phyloP scores from a whole-genome alignment of 2,113 vertebrate genomes.

The Menidia beryllina region DNA sequence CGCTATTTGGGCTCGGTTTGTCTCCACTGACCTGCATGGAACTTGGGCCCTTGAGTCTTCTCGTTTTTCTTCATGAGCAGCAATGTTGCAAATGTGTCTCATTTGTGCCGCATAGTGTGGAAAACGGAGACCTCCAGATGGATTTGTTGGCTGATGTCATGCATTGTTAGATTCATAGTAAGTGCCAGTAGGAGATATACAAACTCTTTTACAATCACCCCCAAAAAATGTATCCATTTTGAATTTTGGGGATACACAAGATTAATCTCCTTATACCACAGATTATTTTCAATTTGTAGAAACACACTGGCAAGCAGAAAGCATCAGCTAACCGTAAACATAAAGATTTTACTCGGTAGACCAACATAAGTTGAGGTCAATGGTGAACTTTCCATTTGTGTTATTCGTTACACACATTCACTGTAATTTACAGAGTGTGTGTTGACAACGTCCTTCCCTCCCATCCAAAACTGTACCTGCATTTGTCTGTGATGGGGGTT shows the following conservation, averaged over 20 bases:
- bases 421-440: no score
- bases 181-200: not conserved
- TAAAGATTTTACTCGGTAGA: not conserved
- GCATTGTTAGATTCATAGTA: not conserved
- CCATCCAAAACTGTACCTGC: no score
- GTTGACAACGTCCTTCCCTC: no score
- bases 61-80: not conserved
- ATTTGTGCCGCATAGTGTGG: not conserved
- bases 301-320: not conserved
- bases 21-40: not conserved
- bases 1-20: conserved; percentile 8
- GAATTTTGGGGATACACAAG: no score
- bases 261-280: not conserved
- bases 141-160: not conserved
- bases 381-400: no score
- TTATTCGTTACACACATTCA: no score
- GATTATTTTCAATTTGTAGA: not conserved
- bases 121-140: not conserved
- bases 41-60: not conserved
- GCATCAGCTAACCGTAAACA: not conserved
- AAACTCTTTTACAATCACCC: not conserved
- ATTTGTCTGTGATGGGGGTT: not conserved
- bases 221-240: not conserved
- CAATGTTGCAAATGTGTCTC: not conserved
- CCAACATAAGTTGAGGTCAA: not conserved